Base-by-base conservation (phyloP, 2,888 invertebrate genomes). In the Drosophila limbata region DNA sequence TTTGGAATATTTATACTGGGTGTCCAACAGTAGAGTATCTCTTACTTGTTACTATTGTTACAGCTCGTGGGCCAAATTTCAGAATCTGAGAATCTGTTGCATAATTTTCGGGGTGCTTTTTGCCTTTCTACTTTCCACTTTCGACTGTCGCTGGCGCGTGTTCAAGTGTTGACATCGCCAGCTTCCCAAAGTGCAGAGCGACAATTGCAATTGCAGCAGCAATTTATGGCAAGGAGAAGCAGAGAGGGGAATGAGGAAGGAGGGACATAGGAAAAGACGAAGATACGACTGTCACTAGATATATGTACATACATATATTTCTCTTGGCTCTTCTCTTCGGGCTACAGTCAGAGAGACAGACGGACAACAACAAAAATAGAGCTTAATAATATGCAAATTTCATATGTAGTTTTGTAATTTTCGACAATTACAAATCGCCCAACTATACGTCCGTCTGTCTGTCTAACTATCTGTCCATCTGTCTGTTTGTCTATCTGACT, bases 111-210 rank as follows among this genome's bases (percentile, higher is more conserved):
- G 72, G 73, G 71, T 53, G 66, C 77, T 61, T 85, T 86, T 70
- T 73, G 82, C 74, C 65, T 63, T 77, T 25, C 25, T 6, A 6
- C 25, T 25, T 25, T 25, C 25, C 6, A 25, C 25, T 25, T 5
- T 74, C 63, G 60, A 61, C 64, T 57, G 72, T 71, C 60, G 75
- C 77, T 80, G 79, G 84, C 81, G 87, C 88, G 88, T 88, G 88
- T 87, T 90, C 87, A 90, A 88, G 88, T 89, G 85, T 70, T 84
- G 83, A 87, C 84, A 84, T 62, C 75, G 70, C 79, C 73, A 63
- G 69, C 71, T 44, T 31, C 44, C 44, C 39, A 53, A 55, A 61
- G 76, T 75, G 62, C 37, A 8, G 19, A 61, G 84, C 73, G 79
- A 79, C 84, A 89, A 88, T 88, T 87, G 87, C 85, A 89, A 80